Evolutionary conservation across 2,113 vertebrate species (phyloP).

Genomic region (Nycticorax nycticorax): DNA sequence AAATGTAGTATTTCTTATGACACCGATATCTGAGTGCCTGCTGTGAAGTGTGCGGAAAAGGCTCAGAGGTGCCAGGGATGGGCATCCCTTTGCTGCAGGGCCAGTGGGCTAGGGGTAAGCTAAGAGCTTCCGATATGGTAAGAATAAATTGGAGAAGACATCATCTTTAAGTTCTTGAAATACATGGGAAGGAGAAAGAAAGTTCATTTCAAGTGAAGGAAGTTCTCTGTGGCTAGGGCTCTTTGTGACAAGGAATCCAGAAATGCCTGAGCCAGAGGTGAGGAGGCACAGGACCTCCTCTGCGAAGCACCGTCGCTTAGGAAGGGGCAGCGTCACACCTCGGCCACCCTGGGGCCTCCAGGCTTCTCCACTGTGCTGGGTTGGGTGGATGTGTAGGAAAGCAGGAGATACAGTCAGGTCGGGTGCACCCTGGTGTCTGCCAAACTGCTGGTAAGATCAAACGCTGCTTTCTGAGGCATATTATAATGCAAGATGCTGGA

Average conservation of each 20-base stretch:
- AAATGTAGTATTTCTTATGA: background rate
- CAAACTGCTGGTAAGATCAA: background rate
- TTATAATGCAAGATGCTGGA: background rate
- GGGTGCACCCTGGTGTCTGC: background rate
- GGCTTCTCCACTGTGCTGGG: background rate
- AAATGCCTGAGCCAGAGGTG: background rate
- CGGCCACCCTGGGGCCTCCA: rapidly evolving
- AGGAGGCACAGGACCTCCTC: background rate
- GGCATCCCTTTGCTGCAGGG: background rate
- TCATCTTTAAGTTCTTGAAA: background rate
- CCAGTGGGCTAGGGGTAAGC: background rate
- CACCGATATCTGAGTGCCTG: background rate
- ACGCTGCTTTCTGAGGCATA: background rate
- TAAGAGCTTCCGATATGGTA: background rate
- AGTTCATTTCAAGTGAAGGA: background rate
- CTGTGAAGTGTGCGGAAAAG: background rate
- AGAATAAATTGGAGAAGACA: background rate
- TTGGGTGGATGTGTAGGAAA: too few species aligned
- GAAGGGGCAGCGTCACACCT: background rate
- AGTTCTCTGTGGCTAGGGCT: background rate
- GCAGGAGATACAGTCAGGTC: background rate
- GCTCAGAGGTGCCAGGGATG: background rate
- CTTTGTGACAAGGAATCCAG: background rate
- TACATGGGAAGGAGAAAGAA: background rate
- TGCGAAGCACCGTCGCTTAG: background rate